These are phyloP conservation scores for Sylvilagus floridanus DNA, from an alignment of 2,797 vertebrate genomes.

Conservation along the genomic window DNA sequence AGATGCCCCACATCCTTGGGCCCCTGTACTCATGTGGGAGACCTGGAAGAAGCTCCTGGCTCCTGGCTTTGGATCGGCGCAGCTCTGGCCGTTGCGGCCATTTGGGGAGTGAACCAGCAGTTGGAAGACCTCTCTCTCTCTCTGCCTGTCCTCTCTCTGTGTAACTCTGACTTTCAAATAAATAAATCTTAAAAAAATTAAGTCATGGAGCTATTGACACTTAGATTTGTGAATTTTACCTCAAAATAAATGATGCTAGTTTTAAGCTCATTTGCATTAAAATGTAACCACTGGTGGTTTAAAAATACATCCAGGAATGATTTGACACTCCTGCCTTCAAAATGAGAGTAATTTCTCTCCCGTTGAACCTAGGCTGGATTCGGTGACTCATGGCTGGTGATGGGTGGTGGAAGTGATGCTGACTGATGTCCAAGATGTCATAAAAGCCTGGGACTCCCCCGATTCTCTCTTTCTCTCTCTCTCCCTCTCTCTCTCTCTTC, in stretches of 20 bases:
- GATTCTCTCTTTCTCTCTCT: neutral
- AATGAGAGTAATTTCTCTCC: neutral
- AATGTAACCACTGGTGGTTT: neutral
- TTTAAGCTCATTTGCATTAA: conserved; percentile 34
- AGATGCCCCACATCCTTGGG: no score
- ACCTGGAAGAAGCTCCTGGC: no score
- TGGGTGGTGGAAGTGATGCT: neutral
- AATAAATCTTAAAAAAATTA: neutral
- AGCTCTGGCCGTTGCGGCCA: no score
- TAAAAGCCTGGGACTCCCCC: neutral
- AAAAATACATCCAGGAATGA: neutral
- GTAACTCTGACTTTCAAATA: no score
- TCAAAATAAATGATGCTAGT: neutral
- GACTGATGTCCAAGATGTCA: neutral
- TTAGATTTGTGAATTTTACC: neutral
- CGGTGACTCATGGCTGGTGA: neutral
- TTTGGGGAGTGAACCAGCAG: no score
- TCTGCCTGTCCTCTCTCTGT: no score
- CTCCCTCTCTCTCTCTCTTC: neutral
- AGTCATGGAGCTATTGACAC: neutral
- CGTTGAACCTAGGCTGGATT: neutral
- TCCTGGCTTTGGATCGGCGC: no score
- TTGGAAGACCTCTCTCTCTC: no score
- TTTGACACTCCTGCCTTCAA: neutral
- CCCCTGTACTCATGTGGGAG: no score